Evolutionary conservation across 1,140 invertebrate species (phyloP).

Genomic region (Euura lappo): DNA sequence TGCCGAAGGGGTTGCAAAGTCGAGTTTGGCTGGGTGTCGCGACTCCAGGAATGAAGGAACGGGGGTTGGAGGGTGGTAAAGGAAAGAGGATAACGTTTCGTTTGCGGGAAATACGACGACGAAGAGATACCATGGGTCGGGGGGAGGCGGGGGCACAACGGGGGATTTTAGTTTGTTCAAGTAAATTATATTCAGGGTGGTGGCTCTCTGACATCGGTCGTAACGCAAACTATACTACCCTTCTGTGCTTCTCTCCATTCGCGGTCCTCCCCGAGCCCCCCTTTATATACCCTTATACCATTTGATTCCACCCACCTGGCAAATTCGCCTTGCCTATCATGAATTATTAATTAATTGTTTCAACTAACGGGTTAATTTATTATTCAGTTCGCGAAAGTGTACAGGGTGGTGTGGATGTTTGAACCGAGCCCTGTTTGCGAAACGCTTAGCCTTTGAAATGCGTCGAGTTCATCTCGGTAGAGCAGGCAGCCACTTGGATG

Average conservation of each 20-base stretch:
- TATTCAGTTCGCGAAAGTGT: slow-evolving; percentile 51
- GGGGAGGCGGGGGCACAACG: slow-evolving; percentile 27
- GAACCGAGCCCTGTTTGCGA: too few relatives aligned
- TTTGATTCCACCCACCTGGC: slow-evolving; percentile 40
- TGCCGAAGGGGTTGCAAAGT: slow-evolving; percentile 25
- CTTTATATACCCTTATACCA: not conserved
- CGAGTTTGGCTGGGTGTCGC: slow-evolving; percentile 18
- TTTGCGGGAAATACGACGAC: slow-evolving; percentile 12
- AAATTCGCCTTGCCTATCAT: slow-evolving; percentile 57
- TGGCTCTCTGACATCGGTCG: slow-evolving; percentile 47
- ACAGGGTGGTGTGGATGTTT: not conserved
- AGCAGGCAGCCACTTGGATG: too few relatives aligned
- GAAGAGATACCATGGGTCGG: slow-evolving; percentile 18
- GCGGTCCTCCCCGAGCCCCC: too few relatives aligned
- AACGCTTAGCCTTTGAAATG: too few relatives aligned
- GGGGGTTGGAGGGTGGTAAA: slow-evolving; percentile 7
- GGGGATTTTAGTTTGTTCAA: slow-evolving; percentile 59
- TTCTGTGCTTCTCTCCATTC: not conserved
- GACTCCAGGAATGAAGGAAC: slow-evolving; percentile 14
- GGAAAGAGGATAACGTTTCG: slow-evolving; percentile 3
- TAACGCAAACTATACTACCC: slow-evolving; percentile 49
- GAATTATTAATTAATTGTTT: slow-evolving; percentile 65
- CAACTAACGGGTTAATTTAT: slow-evolving; percentile 59
- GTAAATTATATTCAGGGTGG: slow-evolving; percentile 61
- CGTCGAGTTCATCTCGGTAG: too few relatives aligned